Conservation (phyloP, 2,888 invertebrate species). For the Tethea ocularis region DNA sequence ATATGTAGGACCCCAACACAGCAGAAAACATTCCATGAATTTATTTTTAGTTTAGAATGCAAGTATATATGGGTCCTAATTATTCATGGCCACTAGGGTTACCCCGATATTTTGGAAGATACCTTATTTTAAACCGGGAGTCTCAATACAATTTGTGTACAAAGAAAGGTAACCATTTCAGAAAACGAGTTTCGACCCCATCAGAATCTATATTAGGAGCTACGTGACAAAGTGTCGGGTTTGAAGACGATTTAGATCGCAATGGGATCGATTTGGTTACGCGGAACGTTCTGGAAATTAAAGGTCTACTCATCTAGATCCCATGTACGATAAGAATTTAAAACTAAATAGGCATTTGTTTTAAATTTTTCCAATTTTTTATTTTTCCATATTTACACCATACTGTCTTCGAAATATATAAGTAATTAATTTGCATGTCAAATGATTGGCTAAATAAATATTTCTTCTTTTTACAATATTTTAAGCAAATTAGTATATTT, state of each 20-base stretch:
- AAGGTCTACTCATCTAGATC: neutral
- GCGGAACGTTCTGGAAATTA: neutral
- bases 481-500: too few relatives aligned
- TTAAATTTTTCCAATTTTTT: too few relatives aligned
- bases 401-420: too few relatives aligned
- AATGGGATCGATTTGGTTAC: neutral
- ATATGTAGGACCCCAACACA: neutral
- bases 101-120: neutral
- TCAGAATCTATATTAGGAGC: neutral
- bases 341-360: too few relatives aligned
- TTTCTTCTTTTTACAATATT: too few relatives aligned
- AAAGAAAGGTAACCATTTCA: neutral
- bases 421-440: too few relatives aligned
- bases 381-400: too few relatives aligned
- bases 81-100: too few relatives aligned
- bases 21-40: neutral
- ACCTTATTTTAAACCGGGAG: neutral
- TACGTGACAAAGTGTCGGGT: neutral
- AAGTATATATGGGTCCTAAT: too few relatives aligned
- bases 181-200: neutral
- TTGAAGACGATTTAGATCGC: neutral
- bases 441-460: too few relatives aligned
- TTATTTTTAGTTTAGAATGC: too few relatives aligned
- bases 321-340: too few relatives aligned
- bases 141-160: neutral